Evolutionary conservation across 2,888 invertebrate genomes (phyloP), one percentile per base, ranked within the genome.

Genomic region (Archips crataeganus): DNA sequence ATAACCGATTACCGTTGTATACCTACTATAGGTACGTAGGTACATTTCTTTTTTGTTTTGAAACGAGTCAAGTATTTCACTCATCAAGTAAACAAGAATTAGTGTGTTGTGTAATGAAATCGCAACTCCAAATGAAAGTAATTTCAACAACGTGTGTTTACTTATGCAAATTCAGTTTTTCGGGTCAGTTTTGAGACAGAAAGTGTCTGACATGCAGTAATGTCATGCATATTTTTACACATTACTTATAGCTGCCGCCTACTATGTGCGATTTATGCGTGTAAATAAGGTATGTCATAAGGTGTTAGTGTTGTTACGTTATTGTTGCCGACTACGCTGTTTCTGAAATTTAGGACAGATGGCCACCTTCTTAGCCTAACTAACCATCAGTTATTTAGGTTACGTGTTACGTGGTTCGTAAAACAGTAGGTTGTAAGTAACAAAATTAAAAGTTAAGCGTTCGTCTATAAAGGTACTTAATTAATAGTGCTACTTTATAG

Each of bases 291-390:
- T 39, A 23, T 63, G 61, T 42, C 45, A 63, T n/a, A 47, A 47
- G 39, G 32, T 32, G 59, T 39, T 23, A 15, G 36, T 66, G 13
- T 15, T 66, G 13, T 15, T 45, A 15, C 32, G 23, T 59, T 42
- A 8, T 57, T 36, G 23, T 57, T 67, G 59, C 59, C n/a, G 23
- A 67, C 45, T 57, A 13, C 39, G 45, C 45, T 15, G 32, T 45
- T 59, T 34, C 13, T 32, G 57, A 57, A 32, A 59, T 64, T 51
- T 36, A 36, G 51, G 63, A 67, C 60, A 63, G 66, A n/a, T 11
- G 71, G 76, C 81, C 81, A 32, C 32, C 49, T n/a, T 77, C 81
- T 51, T 51, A 84, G 80, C 83, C 81, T 80, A 75, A 15, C 51
- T 9, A 23, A 54, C 54, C 9, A 23, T 23, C 23, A 9, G 49